These are phyloP conservation scores for Ibidorhyncha struthersii DNA, from an alignment of 2,113 vertebrate species.

Conservation along the genomic window DNA sequence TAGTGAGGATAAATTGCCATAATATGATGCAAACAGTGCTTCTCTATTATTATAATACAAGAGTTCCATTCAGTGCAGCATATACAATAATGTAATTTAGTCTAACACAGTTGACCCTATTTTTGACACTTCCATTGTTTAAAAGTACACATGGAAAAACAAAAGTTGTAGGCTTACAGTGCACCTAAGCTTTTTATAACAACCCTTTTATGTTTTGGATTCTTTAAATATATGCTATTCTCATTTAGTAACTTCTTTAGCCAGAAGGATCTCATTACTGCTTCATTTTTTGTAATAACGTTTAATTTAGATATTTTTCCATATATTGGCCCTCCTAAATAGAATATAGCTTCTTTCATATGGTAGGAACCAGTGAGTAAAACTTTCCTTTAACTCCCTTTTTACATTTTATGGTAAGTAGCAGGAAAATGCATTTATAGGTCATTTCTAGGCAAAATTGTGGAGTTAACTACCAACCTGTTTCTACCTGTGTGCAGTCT, in stretches of 20 bases:
- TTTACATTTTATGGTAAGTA: conserved; percentile 86
- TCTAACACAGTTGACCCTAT: conserved; percentile 78
- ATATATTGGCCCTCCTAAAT: conserved; percentile 92
- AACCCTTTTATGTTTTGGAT: conserved; percentile 77
- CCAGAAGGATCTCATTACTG: conserved; percentile 88
- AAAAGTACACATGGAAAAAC: conserved; percentile 79
- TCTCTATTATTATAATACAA: conserved; percentile 76
- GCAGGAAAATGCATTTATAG: conserved; percentile 81
- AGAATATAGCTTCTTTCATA: conserved; percentile 85
- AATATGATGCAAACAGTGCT: conserved; percentile 78
- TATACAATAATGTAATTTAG: conserved; percentile 80
- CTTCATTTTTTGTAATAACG: conserved; percentile 90
- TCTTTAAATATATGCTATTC: conserved; percentile 85
- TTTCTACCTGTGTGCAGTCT: conserved; percentile 83
- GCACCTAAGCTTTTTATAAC: conserved; percentile 89
- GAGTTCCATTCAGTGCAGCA: conserved; percentile 76
- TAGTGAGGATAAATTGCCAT: conserved; percentile 82
- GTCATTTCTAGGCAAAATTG: conserved; percentile 80
- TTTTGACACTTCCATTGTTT: conserved; percentile 85
- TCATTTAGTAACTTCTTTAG: conserved; percentile 89
- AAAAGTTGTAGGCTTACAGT: conserved; percentile 79
- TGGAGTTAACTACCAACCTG: conserved; percentile 79
- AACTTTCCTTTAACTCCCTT: conserved; percentile 82
- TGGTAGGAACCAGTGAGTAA: conserved; percentile 80
- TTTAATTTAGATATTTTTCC: conserved; percentile 90